A percentile compares a stretch with the other conserved stretches of the same genome.
Evolutionary conservation across 2,888 invertebrate genomes (phyloP).

Genomic region (Chymomyza fuscimana): DNA sequence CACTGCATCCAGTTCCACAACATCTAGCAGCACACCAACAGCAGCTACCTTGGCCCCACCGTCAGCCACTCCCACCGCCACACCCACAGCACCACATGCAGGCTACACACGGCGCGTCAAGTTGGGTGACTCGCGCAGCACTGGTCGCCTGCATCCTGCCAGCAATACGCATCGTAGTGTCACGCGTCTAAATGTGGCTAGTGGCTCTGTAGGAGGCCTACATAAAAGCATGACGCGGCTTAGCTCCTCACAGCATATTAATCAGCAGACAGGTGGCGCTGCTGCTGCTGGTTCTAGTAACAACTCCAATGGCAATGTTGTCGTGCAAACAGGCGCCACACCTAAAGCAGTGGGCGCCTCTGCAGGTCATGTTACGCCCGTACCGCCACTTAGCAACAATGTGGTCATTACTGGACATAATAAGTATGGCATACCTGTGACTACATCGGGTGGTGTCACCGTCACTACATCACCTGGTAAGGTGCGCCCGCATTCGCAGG

Average conservation of each 20-base stretch:
- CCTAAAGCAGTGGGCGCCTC: constrained; percentile 62
- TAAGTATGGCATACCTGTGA: constrained; percentile 81
- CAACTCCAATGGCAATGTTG: constrained; percentile 76
- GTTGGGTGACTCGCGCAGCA: constrained; percentile 88
- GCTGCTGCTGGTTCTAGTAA: constrained; percentile 38
- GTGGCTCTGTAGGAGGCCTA: constrained; percentile 88
- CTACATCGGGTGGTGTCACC: constrained; percentile 82
- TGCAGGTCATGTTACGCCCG: constrained; percentile 77
- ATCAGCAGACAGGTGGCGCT: constrained; percentile 81
- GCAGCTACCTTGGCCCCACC: constrained; percentile 24
- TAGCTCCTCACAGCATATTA: constrained; percentile 89
- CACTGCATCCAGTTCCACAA: constrained; percentile 5
- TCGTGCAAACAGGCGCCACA: constrained; percentile 76
- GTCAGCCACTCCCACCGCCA: constrained; percentile 62
- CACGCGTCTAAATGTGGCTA: constrained; percentile 88
- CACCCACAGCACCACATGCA: constrained; percentile 77
- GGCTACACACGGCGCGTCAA: constrained; percentile 84
- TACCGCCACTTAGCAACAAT: constrained; percentile 80
- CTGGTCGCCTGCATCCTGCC: constrained; percentile 84
- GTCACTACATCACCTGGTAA: constrained; percentile 83
- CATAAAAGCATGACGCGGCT: constrained; percentile 91
- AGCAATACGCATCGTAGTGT: constrained; percentile 88
- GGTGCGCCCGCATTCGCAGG: constrained; percentile 81
- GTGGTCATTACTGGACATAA: constrained; percentile 81
- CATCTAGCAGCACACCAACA: constrained; percentile 38